Evolutionary conservation across 2,113 vertebrate species (phyloP).

Genomic region (Diphyllodes magnificus): DNA sequence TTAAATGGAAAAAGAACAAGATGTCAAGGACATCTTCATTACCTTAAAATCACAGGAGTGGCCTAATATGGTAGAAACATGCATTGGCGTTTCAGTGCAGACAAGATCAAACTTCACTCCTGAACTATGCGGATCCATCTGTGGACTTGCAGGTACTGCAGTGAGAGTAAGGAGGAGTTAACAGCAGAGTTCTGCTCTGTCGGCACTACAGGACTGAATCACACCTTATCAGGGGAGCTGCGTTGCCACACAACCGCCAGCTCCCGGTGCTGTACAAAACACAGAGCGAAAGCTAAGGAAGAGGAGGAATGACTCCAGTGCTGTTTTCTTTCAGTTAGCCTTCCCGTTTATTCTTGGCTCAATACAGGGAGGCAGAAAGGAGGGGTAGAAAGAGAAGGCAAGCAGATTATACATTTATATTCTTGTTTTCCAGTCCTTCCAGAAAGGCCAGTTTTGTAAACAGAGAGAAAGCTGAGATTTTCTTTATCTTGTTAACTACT

Average conservation of each 20-base stretch:
- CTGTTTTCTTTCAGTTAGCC: neutral
- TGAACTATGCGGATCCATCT: neutral
- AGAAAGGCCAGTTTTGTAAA: neutral
- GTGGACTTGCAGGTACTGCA: neutral
- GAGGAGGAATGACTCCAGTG: neutral
- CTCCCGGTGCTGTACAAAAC: neutral
- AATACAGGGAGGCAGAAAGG: neutral
- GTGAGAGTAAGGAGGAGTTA: neutral
- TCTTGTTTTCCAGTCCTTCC: neutral
- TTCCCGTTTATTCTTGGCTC: neutral
- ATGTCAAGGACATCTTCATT: neutral
- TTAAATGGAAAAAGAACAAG: neutral
- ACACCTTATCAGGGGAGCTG: neutral
- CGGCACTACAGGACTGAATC: neutral
- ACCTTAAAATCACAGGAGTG: neutral
- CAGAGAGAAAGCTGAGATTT: neutral
- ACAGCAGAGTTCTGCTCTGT: neutral
- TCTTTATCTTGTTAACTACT: constrained; percentile 7
- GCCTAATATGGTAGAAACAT: neutral
- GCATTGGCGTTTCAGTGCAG: neutral
- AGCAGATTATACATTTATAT: neutral
- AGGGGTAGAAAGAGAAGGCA: neutral
- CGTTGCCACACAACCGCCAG: neutral
- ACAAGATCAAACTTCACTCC: neutral
- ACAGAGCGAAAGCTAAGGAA: neutral